phyloP scores from a whole-genome alignment of 2,888 invertebrate genomes.

The Lasiommata megera region DNA sequence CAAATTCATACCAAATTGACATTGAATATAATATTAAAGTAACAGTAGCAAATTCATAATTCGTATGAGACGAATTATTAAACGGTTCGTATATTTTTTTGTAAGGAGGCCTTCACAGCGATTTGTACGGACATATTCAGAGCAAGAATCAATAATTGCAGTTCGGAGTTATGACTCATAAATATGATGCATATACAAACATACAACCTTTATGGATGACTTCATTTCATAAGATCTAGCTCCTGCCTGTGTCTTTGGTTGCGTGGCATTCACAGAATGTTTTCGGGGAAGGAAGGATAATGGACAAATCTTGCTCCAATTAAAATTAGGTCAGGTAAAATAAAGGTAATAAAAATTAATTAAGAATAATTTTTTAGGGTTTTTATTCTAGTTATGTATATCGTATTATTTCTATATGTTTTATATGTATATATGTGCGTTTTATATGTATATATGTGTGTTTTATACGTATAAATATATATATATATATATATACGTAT shows the following conservation, averaged over 20 bases:
- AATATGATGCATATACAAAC: conserved; percentile 8
- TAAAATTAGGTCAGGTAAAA: too few relatives aligned
- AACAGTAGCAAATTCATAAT: conserved; percentile 13
- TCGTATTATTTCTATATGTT: too few relatives aligned
- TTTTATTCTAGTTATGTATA: too few relatives aligned
- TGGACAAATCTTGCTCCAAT: too few relatives aligned
- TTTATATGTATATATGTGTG: too few relatives aligned
- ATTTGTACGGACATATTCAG: background rate
- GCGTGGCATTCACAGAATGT: too few relatives aligned
- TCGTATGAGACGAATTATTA: background rate
- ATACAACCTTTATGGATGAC: background rate
- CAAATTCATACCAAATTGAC: background rate
- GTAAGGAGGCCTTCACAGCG: background rate
- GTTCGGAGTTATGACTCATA: background rate
- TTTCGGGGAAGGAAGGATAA: too few relatives aligned
- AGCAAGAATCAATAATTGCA: background rate
- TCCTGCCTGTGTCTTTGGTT: background rate
- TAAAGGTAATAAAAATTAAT: too few relatives aligned
- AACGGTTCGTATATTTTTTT: background rate
- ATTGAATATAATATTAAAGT: background rate
- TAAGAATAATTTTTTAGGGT: too few relatives aligned
- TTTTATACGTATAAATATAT: too few relatives aligned
- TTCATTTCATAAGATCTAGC: background rate
- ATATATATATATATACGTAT: too few relatives aligned
- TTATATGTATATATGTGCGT: too few relatives aligned